phyloP scores from a whole-genome alignment of 2,113 vertebrate species.

The Triplophysa rosa region DNA sequence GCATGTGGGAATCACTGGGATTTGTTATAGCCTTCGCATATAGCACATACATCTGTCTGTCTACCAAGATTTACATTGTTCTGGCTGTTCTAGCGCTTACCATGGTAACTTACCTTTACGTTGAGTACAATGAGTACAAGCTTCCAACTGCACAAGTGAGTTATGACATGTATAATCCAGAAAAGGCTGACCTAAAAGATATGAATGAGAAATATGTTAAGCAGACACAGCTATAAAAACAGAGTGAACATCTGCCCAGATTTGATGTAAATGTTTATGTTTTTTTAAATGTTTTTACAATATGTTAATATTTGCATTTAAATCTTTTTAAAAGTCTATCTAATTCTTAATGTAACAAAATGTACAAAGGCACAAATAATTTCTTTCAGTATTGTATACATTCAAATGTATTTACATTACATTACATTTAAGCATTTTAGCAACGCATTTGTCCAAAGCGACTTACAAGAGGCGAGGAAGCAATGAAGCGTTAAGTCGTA shows the following conservation, averaged over 20 bases:
- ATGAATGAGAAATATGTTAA: background rate
- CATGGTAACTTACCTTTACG: constrained; percentile 70
- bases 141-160: constrained; percentile 54
- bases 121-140: constrained; percentile 78
- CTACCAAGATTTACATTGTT: constrained; percentile 83
- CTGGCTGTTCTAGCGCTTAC: constrained; percentile 73
- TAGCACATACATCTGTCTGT: constrained; percentile 82
- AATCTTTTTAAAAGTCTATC: background rate
- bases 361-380: background rate
- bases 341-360: background rate
- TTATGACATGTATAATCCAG: accelerated
- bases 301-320: background rate
- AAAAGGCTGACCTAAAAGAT: background rate
- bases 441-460: too few relatives aligned
- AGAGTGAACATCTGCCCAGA: background rate
- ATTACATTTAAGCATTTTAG: too few relatives aligned
- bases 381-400: background rate
- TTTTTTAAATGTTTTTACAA: background rate
- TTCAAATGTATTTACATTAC: background rate
- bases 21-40: constrained; percentile 89
- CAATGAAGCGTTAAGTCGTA: too few relatives aligned
- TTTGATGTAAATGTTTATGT: background rate
- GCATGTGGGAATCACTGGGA: constrained; percentile 91
- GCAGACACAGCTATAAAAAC: constrained; percentile 13
- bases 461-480: too few relatives aligned